Conservation (phyloP, 2,888 invertebrate species). For the Carterocephalus palaemon region DNA sequence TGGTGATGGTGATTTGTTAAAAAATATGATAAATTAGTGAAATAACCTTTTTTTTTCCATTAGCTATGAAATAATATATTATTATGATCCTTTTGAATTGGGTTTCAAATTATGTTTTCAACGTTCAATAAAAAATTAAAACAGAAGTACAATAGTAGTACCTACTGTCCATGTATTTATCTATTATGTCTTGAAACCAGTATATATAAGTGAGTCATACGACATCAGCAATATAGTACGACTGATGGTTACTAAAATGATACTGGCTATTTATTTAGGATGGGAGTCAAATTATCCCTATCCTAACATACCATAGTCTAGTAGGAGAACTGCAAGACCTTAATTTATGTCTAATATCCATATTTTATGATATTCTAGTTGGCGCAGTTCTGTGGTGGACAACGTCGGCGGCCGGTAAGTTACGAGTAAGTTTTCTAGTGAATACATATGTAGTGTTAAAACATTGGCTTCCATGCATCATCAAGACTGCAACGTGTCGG, state of each 20-base stretch:
- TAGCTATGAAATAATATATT: too few relatives aligned
- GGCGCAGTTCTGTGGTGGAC: constrained; percentile 38
- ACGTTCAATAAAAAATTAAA: constrained; percentile 18
- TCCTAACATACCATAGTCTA: too few relatives aligned
- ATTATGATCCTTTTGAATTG: too few relatives aligned
- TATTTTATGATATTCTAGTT: constrained; percentile 60
- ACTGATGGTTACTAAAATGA: too few relatives aligned
- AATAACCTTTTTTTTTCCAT: too few relatives aligned
- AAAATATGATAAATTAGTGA: too few relatives aligned
- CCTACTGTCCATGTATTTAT: background rate
- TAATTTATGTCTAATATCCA: constrained; percentile 23
- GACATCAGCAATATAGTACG: too few relatives aligned
- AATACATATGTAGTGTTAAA: constrained; percentile 56
- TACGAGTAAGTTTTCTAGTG: constrained; percentile 57
- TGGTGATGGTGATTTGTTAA: too few relatives aligned
- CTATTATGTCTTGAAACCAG: background rate
- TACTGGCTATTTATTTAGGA: too few relatives aligned
- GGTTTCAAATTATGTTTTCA: too few relatives aligned
- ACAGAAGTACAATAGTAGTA: constrained; percentile 1
- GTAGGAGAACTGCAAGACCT: constrained; percentile 18
- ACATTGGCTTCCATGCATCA: constrained; percentile 36
- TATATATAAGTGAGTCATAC: too few relatives aligned
- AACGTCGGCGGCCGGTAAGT: constrained; percentile 57
- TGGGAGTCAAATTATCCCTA: too few relatives aligned
- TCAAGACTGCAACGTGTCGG: constrained; percentile 32